These are phyloP conservation scores for Nesidiocoris tenuis DNA, from an alignment of 2,888 invertebrate genomes.

Conservation along the genomic window DNA sequence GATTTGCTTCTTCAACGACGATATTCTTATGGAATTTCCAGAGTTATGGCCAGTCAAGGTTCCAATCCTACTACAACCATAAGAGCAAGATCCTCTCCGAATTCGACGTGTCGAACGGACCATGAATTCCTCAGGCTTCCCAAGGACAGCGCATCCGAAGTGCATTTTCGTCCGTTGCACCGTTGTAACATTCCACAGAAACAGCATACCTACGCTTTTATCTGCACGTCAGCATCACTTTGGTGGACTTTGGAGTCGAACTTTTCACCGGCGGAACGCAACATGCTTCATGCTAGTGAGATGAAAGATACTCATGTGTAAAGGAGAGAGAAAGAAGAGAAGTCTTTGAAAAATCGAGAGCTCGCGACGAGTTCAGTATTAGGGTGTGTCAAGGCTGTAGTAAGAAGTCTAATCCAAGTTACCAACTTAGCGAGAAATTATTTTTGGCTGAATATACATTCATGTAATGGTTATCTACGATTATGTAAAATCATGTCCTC, in stretches of 20 bases:
- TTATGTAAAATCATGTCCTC: too few relatives aligned
- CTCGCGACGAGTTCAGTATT: background rate
- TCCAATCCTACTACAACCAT: slow-evolving; percentile 49
- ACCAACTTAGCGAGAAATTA: background rate
- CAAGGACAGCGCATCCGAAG: background rate
- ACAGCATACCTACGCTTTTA: background rate
- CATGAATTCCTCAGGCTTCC: background rate
- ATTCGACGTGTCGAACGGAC: slow-evolving; percentile 13
- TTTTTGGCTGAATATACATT: too few relatives aligned
- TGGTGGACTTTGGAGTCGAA: background rate
- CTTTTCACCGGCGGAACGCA: background rate
- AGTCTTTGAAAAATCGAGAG: background rate
- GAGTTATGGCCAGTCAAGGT: slow-evolving; percentile 50
- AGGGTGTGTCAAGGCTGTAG: background rate
- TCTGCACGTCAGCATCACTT: background rate
- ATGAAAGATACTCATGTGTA: background rate
- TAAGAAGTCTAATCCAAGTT: background rate
- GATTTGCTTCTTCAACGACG: too few relatives aligned
- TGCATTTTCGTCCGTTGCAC: background rate
- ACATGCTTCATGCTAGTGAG: background rate
- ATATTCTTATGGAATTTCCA: too few relatives aligned
- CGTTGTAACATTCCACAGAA: too few relatives aligned
- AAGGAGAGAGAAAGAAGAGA: background rate
- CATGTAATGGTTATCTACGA: too few relatives aligned
- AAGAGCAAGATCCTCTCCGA: slow-evolving; percentile 47